These are phyloP conservation scores for Stigmatopora nigra DNA, from an alignment of 2,113 vertebrate species.

Conservation along the genomic window DNA sequence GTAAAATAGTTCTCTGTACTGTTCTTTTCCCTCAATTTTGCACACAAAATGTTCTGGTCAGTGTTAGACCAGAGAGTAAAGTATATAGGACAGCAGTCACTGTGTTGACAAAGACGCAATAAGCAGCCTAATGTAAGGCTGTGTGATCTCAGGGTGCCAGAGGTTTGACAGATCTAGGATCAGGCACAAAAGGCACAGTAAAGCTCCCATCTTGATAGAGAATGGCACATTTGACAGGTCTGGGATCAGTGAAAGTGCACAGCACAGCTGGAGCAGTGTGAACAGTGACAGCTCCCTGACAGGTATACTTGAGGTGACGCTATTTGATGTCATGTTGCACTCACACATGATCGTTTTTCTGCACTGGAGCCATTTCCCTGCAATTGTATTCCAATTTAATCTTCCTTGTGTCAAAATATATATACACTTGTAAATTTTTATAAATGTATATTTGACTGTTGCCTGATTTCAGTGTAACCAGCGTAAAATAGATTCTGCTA, in stretches of 20 bases:
- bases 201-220: conserved; percentile 56
- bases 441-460: too few relatives aligned
- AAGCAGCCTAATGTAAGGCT: conserved; percentile 29
- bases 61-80: neutral
- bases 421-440: too few relatives aligned
- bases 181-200: conserved; percentile 48
- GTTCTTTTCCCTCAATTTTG: too few relatives aligned
- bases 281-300: conserved; percentile 63
- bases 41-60: neutral
- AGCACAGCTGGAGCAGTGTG: conserved; percentile 59
- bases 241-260: conserved; percentile 64
- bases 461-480: too few relatives aligned
- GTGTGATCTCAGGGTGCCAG: conserved; percentile 46
- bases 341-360: conserved; percentile 17
- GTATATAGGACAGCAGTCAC: conserved; percentile 26
- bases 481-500: too few relatives aligned
- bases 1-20: too few relatives aligned
- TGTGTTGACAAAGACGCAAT: conserved; percentile 5
- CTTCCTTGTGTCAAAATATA: conserved; percentile 26
- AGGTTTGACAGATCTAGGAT: conserved; percentile 64
- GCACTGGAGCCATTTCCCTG: conserved; percentile 19
- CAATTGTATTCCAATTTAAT: conserved; percentile 7
- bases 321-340: conserved; percentile 51
- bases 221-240: conserved; percentile 61
- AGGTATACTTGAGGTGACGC: conserved; percentile 53